A percentile compares a stretch with the other conserved stretches of the same genome.
Conservation (phyloP, 1,140 invertebrate species). For the Periplaneta americana region DNA sequence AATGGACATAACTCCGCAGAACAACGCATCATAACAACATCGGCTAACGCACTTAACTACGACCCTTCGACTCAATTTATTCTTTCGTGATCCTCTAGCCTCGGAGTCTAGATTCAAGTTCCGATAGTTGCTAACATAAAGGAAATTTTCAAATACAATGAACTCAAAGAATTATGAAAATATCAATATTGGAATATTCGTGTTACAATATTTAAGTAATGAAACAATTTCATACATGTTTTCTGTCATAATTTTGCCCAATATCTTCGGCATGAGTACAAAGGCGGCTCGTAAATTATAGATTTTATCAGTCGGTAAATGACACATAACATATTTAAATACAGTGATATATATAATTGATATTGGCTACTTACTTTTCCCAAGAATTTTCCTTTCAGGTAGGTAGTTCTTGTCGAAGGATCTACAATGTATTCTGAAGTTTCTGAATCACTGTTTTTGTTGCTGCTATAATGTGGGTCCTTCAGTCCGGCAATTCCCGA, state of each 20-base stretch:
- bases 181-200: too few relatives aligned
- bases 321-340: too few relatives aligned
- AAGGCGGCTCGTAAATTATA: too few relatives aligned
- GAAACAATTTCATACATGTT: too few relatives aligned
- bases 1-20: background rate
- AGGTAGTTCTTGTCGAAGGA: constrained; percentile 42
- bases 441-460: constrained; percentile 30
- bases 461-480: constrained; percentile 23
- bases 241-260: too few relatives aligned
- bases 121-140: background rate
- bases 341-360: too few relatives aligned
- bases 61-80: background rate
- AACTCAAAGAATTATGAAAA: too few relatives aligned
- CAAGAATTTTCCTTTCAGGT: constrained; percentile 46
- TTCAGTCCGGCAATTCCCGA: constrained; percentile 28
- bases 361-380: constrained; percentile 44
- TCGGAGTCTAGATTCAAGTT: background rate
- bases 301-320: too few relatives aligned
- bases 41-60: background rate
- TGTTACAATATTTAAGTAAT: too few relatives aligned
- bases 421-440: constrained; percentile 47
- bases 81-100: background rate
- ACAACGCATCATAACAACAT: background rate
- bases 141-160: background rate
- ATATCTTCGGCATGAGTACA: too few relatives aligned